Percentiles rank a stretch among this genome's conserved stretches.
Conservation (phyloP, 92 coral and sea anemone species). For the Isaurus tuberculatus region DNA sequence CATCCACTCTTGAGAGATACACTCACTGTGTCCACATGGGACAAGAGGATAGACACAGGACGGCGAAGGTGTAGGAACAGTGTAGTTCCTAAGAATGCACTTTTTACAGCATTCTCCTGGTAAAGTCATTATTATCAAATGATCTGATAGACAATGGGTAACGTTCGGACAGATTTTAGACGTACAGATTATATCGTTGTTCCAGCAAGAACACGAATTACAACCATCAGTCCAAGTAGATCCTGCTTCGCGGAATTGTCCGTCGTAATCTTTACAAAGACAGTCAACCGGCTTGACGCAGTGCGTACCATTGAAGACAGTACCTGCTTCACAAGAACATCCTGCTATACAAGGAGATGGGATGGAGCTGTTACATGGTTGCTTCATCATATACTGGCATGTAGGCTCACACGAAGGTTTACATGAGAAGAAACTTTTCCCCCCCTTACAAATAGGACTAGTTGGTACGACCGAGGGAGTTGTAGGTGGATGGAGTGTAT, state of each 20-base stretch:
- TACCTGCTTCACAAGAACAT: conserved; percentile 74
- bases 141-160: conserved; percentile 62
- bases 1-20: conserved; percentile 83
- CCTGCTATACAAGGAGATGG: conserved; percentile 64
- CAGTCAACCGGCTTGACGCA: conserved; percentile 86
- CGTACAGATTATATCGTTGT: conserved; percentile 74
- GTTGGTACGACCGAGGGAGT: conserved; percentile 45
- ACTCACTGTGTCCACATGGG: conserved; percentile 66
- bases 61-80: conserved; percentile 48
- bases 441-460: conserved; percentile 42
- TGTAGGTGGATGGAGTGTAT: conserved; percentile 19
- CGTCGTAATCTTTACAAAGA: conserved; percentile 64
- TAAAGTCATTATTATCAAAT: conserved; percentile 44
- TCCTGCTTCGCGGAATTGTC: conserved; percentile 71
- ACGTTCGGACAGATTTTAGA: conserved; percentile 69
- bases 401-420: conserved; percentile 73
- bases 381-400: conserved; percentile 82
- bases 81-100: conserved; percentile 62
- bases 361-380: conserved; percentile 50
- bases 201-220: conserved; percentile 83
- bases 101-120: conserved; percentile 77
- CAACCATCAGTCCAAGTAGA: conserved; percentile 79
- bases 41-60: conserved; percentile 57
- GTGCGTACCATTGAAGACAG: conserved; percentile 83
- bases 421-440: conserved; percentile 66